Evolutionary conservation across 2,113 vertebrate genomes (phyloP), one percentile per base, ranked within the genome.

Genomic region (Pluvialis apricaria): DNA sequence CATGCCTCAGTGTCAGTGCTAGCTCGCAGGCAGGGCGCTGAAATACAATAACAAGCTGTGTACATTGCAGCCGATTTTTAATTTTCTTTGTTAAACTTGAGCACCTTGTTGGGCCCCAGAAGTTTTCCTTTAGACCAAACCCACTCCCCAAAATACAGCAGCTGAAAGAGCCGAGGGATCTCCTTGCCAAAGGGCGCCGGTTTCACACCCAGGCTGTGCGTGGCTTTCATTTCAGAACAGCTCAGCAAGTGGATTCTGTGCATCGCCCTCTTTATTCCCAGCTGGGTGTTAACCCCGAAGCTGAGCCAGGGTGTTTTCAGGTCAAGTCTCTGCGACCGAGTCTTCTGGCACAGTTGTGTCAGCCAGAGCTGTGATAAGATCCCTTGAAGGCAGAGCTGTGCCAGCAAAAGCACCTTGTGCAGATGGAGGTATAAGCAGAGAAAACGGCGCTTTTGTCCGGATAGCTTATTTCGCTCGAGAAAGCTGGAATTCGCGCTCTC

Each of bases 251-350:
- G 40, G 29, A 29, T 62, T 82, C 44, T 47, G 44, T 16, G 57
- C 51, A 29, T 72, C 0, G 1, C 13, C 66, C 15, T 55, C n/a
- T 70, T 66, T 45, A 29, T 64, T 64, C 38, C 52, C 6, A 42
- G 70, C 7, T 0, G 0, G 8, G 12, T 24, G 24, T 76, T 64
- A 90, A 79, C 44, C 45, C 61, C 0, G 0, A 42, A 87, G 57
- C 42, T 42, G 42, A 90, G n/a, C 21, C 44, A 61, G 57, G 45
- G 42, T 86, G 57, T 70, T 82, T 66, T 75, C 77, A 75, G 85
- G 75, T 71, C 85, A 72, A 70, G 79, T 44, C 28, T 94, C 49
- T 15, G 40, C 34, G 77, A 36, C 32, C 0, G 1, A 47, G 62
- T 36, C 72, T 77, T 55, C 81, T 5, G 6, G 72, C 81, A 75